phyloP scores from a whole-genome alignment of 2,888 invertebrate species.

The Octonoba sinensis region DNA sequence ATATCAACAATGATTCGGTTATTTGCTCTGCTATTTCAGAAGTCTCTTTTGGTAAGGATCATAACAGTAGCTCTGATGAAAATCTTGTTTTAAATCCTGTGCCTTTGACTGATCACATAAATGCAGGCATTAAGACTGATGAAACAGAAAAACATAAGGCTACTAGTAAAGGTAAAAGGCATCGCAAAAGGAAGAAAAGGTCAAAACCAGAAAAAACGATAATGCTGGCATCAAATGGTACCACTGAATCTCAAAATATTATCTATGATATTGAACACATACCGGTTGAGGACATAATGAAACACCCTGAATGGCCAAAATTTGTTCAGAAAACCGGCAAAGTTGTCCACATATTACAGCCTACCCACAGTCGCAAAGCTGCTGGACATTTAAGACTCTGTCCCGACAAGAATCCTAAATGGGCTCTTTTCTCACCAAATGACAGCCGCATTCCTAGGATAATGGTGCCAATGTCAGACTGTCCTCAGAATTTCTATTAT shows the following conservation, averaged over 20 bases:
- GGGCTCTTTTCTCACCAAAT: slow-evolving; percentile 82
- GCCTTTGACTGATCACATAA: not conserved
- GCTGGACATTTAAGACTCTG: slow-evolving; percentile 80
- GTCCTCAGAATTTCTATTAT: slow-evolving; percentile 75
- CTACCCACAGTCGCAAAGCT: slow-evolving; percentile 80
- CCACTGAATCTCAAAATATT: not conserved
- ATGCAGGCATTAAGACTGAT: not conserved
- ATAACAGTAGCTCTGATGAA: slow-evolving; percentile 32
- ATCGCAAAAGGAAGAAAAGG: slow-evolving; percentile 23
- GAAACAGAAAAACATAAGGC: not conserved
- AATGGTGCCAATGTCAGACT: slow-evolving; percentile 78
- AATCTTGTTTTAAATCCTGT: slow-evolving; percentile 11
- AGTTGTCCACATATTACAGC: slow-evolving; percentile 80
- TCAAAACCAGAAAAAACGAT: not conserved
- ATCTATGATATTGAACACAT: slow-evolving; percentile 4
- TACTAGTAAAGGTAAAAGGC: not conserved
- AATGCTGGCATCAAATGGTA: not conserved
- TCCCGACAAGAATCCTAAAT: slow-evolving; percentile 76
- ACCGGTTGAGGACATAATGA: slow-evolving; percentile 63
- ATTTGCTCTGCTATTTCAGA: slow-evolving; percentile 35
- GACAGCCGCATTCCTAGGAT: slow-evolving; percentile 85
- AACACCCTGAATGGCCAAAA: slow-evolving; percentile 61
- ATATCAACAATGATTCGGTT: slow-evolving; percentile 44
- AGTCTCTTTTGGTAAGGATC: slow-evolving; percentile 16
- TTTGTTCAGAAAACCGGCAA: slow-evolving; percentile 72